Conservation (phyloP, 2,888 invertebrate species). For the Drymonia ruficornis region DNA sequence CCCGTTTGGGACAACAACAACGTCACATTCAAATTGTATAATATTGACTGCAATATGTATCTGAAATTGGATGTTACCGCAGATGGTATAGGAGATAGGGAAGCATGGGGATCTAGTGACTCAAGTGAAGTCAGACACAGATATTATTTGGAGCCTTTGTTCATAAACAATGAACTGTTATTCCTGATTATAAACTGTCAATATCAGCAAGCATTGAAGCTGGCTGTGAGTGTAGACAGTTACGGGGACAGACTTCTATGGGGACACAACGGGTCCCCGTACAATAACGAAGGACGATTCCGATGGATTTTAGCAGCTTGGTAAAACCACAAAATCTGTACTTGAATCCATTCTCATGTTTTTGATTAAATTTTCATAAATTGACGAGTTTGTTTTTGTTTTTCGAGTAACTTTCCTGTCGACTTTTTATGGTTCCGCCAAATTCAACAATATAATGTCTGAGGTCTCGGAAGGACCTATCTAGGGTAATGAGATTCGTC, state of each 20-base stretch:
- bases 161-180: background rate
- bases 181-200: constrained; percentile 3
- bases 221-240: background rate
- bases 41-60: constrained; percentile 3
- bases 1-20: constrained; percentile 6
- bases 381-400: too few species aligned
- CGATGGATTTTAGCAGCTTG: background rate
- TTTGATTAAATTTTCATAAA: too few species aligned
- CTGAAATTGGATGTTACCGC: background rate
- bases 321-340: background rate
- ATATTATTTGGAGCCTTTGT: constrained; percentile 1
- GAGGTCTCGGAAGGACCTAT: background rate
- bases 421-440: too few species aligned
- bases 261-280: constrained; percentile 1
- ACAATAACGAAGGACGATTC: background rate
- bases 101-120: background rate
- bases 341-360: too few species aligned
- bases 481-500: background rate
- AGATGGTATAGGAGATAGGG: constrained; percentile 4
- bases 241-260: constrained; percentile 2
- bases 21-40: constrained; percentile 3
- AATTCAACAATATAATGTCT: too few species aligned
- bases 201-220: constrained; percentile 4
- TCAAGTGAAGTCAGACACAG: constrained; percentile 4
- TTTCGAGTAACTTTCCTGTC: too few species aligned